Evolutionary conservation across 2,113 vertebrate species (phyloP), one percentile per base, ranked within the genome.

Genomic region (Platichthys stellatus): DNA sequence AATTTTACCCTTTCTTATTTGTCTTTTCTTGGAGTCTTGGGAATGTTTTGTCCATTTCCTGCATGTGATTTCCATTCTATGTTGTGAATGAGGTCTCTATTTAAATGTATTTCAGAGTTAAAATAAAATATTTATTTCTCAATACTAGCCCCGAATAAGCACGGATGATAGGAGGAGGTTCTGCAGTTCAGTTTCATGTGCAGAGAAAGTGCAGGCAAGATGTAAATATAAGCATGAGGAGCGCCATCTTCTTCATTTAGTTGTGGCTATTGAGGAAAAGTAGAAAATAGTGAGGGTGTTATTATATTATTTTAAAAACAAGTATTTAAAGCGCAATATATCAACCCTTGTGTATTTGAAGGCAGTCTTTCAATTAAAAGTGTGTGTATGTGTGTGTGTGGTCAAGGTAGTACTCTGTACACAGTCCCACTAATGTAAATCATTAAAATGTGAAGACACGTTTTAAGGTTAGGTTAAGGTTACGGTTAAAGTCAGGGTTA

Each of bases 181-280:
- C 1, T 15, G 45, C 17, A 49, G 45, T 18, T 14, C 26, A 43
- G 40, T 43, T 12, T 43, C 40, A 43, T 43, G 40, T 43, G 12
- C 11, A 13, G 40, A 43, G 40, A 43, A 59, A 23, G 54, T 24
- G 4, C 11, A 23, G 5, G 17, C n/a, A 26, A 66, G 23, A 68
- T 56, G 49, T 9, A 54, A 51, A 70, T 21, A 17, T 38, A 49
- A 65, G 11, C 49, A 45, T 26, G 63, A n/a, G 60, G 72, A 76
- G 63, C 63, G 49, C 7, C 43, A 21, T 77, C 28, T 49, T 21
- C 26, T 12, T 45, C 10, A 60, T 75, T 31, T 73, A 26, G 38
- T 51, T 17, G 6, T 51, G 18, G 47, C 15, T 5, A 6, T 18
- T 49, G 47, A 51, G 14, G 47, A 51, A 18, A 15, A 1, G 47